Percentiles rank a stretch among this genome's conserved stretches.
These are phyloP conservation scores for Labia minor DNA, from an alignment of 2,888 invertebrate genomes.

Conservation along the genomic window DNA sequence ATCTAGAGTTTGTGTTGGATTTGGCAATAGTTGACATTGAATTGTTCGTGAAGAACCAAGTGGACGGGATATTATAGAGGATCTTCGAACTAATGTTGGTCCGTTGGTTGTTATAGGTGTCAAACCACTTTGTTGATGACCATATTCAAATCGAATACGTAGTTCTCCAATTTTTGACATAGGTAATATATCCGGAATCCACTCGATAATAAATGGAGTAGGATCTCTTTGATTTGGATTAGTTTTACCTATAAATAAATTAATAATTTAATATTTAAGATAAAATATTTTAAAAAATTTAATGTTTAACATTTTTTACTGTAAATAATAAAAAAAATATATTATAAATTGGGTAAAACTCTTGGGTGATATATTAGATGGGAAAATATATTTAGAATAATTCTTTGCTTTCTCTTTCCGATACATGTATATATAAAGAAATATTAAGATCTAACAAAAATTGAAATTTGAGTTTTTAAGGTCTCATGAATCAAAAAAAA, in stretches of 20 bases:
- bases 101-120: slow-evolving; percentile 18
- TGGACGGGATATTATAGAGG: not conserved
- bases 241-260: slow-evolving; percentile 38
- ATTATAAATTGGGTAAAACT: too few species aligned
- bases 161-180: slow-evolving; percentile 60
- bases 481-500: too few species aligned
- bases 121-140: slow-evolving; percentile 48
- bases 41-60: not conserved
- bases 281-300: too few species aligned
- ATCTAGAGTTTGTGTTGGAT: not conserved
- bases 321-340: too few species aligned
- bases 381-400: too few species aligned
- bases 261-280: too few species aligned
- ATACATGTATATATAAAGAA: too few species aligned
- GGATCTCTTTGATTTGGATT: slow-evolving; percentile 45
- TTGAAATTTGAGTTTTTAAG: too few species aligned
- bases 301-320: too few species aligned
- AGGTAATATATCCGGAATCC: slow-evolving; percentile 63
- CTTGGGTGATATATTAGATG: too few species aligned
- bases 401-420: too few species aligned
- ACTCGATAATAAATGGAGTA: slow-evolving; percentile 59
- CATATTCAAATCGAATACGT: slow-evolving; percentile 58
- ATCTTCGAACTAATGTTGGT: not conserved
- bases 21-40: not conserved
- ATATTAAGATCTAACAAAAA: too few species aligned